These are phyloP conservation scores for Oxyura jamaicensis DNA, from an alignment of 2,113 vertebrate species.

Conservation along the genomic window DNA sequence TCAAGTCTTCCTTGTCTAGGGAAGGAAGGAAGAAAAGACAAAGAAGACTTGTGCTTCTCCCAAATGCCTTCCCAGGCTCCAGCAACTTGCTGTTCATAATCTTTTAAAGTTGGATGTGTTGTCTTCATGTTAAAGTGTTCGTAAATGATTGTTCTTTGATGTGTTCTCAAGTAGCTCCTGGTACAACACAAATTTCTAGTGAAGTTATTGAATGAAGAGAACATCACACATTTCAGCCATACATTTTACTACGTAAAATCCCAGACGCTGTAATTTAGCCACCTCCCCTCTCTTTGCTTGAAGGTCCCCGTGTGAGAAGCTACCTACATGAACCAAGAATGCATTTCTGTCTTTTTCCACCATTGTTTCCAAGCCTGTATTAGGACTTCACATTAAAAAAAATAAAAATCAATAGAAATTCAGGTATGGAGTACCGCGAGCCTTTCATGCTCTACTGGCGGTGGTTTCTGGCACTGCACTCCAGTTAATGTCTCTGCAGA, in stretches of 20 bases:
- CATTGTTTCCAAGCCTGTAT: not conserved
- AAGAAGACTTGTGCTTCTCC: not conserved
- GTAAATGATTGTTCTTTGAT: not conserved
- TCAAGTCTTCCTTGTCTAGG: not conserved
- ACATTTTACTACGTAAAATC: not conserved
- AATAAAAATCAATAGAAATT: not conserved
- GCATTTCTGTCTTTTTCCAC: not conserved
- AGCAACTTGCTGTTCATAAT: not conserved
- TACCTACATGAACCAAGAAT: not conserved
- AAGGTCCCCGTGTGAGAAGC: not conserved
- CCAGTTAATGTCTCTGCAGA: not conserved
- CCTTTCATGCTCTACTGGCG: not conserved
- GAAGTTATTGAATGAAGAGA: not conserved
- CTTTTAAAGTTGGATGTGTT: not conserved
- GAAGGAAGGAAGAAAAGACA: accelerated
- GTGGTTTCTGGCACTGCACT: not conserved
- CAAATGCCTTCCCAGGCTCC: not conserved
- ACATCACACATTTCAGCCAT: not conserved
- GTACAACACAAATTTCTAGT: not conserved
- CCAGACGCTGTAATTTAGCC: not conserved
- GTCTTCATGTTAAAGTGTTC: not conserved
- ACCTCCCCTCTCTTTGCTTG: not conserved
- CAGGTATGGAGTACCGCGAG: not conserved
- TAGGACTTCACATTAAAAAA: not conserved
- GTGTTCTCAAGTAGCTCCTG: not conserved